Percentiles rank a stretch among this genome's conserved stretches.
phyloP scores from a whole-genome alignment of 1,140 invertebrate species.

The Drosophila littoralis region DNA sequence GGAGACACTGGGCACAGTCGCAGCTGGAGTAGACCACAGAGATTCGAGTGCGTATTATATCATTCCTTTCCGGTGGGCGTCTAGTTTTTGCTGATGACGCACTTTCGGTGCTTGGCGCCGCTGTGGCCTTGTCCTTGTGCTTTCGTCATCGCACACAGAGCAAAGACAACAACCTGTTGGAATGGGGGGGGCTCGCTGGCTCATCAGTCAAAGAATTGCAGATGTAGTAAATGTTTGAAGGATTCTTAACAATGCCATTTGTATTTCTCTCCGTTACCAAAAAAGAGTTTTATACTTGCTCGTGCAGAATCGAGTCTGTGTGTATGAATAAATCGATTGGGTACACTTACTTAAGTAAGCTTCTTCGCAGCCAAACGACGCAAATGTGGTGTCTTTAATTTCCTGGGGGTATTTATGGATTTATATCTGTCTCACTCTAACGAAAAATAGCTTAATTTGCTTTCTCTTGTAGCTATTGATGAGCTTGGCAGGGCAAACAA shows the following conservation, averaged over 20 bases:
- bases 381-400: neutral
- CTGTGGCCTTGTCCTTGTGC: slow-evolving; percentile 5
- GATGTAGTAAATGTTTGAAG: slow-evolving; percentile 1
- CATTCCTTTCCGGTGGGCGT: slow-evolving; percentile 3
- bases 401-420: slow-evolving; percentile 60
- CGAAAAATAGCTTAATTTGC: slow-evolving; percentile 61
- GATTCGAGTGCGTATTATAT: slow-evolving; percentile 40
- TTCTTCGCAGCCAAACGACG: neutral
- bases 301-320: neutral
- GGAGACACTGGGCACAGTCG: slow-evolving; percentile 11
- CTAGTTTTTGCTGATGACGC: slow-evolving; percentile 33
- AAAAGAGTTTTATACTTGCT: neutral
- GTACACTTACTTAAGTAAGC: slow-evolving; percentile 22
- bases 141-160: slow-evolving; percentile 1
- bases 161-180: slow-evolving; percentile 28
- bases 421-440: slow-evolving; percentile 39
- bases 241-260: neutral
- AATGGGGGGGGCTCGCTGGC: neutral
- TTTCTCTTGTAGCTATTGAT: slow-evolving; percentile 33
- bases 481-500: slow-evolving; percentile 25
- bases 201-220: slow-evolving; percentile 1
- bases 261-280: no score
- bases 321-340: slow-evolving; percentile 23
- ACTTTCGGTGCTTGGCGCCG: neutral
- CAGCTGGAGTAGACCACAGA: slow-evolving; percentile 17